Conservation (phyloP, 2,113 vertebrate species). For the Gallinago undulata region DNA sequence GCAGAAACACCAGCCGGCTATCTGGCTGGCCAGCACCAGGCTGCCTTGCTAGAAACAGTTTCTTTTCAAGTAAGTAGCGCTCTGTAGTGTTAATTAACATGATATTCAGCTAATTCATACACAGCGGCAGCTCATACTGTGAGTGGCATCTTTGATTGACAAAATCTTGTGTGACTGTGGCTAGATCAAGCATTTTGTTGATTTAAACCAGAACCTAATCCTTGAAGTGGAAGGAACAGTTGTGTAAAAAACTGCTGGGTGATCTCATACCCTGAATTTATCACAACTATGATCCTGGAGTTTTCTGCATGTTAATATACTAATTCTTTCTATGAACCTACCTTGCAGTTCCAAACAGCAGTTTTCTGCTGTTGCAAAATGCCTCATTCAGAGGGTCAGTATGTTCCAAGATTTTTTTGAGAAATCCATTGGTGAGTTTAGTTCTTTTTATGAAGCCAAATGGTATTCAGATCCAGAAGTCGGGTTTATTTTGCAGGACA, state of each 20-base stretch:
- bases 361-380: background rate
- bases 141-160: background rate
- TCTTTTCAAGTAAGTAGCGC: background rate
- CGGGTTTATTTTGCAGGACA: background rate
- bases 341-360: background rate
- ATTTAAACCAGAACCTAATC: background rate
- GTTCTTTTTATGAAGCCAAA: background rate
- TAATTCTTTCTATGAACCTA: background rate
- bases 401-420: background rate
- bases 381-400: background rate
- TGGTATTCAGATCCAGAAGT: background rate
- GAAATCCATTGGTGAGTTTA: background rate
- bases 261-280: background rate
- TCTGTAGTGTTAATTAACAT: background rate
- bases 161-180: background rate
- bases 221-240: background rate
- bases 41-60: background rate
- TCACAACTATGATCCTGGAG: background rate
- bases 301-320: background rate
- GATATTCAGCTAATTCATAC: background rate
- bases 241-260: background rate
- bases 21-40: background rate
- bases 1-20: background rate
- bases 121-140: background rate
- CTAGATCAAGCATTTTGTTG: background rate